phyloP scores from a whole-genome alignment of 2,797 vertebrate species.

The Rhinogobio ventralis region DNA sequence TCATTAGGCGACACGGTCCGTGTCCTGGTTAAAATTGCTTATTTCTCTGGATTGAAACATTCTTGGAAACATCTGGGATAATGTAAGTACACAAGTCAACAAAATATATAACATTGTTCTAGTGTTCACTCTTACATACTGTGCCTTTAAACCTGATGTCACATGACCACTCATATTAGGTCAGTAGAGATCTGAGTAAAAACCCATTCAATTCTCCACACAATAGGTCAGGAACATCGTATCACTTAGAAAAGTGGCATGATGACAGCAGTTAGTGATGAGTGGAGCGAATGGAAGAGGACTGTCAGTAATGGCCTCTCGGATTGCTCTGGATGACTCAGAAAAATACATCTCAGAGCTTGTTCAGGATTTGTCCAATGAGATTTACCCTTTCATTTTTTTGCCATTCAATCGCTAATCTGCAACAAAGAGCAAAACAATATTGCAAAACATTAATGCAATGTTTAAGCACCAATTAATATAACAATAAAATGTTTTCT shows the following conservation, averaged over 20 bases:
- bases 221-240: conserved; percentile 8
- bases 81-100: too few relatives aligned
- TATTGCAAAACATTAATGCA: not conserved
- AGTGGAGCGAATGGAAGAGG: conserved; percentile 15
- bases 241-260: not conserved
- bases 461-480: not conserved
- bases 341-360: not conserved
- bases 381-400: not conserved
- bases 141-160: not conserved
- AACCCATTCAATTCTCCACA: conserved; percentile 34
- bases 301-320: conserved; percentile 31
- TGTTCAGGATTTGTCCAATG: not conserved
- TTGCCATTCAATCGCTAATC: not conserved
- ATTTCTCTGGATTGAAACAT: too few relatives aligned
- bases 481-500: not conserved
- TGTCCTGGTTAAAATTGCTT: too few relatives aligned
- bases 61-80: too few relatives aligned
- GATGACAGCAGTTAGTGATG: conserved; percentile 23
- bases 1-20: too few relatives aligned
- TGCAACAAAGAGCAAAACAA: not conserved
- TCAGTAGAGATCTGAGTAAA: conserved; percentile 15
- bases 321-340: conserved; percentile 17
- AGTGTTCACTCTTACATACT: too few relatives aligned
- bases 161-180: not conserved
- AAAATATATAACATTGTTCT: too few relatives aligned